Base-by-base conservation (phyloP, 2,797 vertebrate genomes). In the Spinus pinus region DNA sequence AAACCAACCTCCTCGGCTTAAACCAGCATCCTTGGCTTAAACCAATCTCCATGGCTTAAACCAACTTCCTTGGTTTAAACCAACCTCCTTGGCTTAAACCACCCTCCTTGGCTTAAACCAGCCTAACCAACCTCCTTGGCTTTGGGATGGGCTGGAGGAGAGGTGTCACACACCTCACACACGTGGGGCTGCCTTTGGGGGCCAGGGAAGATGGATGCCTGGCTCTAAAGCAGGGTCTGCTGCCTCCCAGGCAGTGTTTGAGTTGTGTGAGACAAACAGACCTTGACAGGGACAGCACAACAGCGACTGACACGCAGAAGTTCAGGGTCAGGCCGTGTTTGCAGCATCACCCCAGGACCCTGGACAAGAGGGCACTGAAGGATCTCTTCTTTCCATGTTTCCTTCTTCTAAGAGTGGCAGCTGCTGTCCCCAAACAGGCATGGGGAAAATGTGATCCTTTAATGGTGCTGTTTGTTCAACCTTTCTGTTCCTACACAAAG, bases 271-370 rank as follows among this genome's bases (percentile, higher is more conserved):
- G 62, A 33, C 66, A 47, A 16, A 16, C 47, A 62, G 58, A 54
- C 47, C 66, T 50, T 17, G 58, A 14, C 53, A 78, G 44, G 2
- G 2, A 27, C 35, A 27, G 11, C 57, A 28, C 4, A 4, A 4
- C 50, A 49, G 60, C 0, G 1, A 57, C 30, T 6, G 67, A 64
- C 25, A 14, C 0, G 0, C 57, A 17, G 0, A 31, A 75, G 28
- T 27, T 19, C 35, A 53, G 31, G 46, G 50, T 21, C 66, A 71
- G 49, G 31, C 65, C 49, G 46, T 51, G 49, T 51, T 61, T 74
- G 72, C 47, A 64, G 56, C 57, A 54, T 44, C 70, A 49, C 64
- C 73, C 24, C 21, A 9, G 54, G 17, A 46, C 74, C 21, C 39
- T 66, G 71, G 49, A 30, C 56, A 64, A 33, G 56, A 86, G 12